Evolutionary conservation across 2,888 invertebrate species (phyloP), one percentile per base, ranked within the genome.

Genomic region (Sphaeridia pumilis): DNA sequence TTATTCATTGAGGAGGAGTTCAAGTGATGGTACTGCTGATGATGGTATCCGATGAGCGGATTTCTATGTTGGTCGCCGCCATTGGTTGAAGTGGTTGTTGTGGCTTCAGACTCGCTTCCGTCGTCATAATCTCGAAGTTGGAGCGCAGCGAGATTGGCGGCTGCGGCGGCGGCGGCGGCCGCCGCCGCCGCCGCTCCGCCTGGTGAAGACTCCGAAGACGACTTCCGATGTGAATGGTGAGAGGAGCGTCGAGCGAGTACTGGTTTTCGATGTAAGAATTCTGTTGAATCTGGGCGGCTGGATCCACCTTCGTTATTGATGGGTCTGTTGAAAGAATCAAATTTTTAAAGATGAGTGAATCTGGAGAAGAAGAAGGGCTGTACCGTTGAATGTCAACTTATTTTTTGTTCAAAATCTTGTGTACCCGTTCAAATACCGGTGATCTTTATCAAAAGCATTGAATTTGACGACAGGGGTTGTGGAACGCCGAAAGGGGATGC

Each of bases 391-490:
- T n/a, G n/a, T n/a, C n/a, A n/a, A n/a, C 57, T 44, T 20, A 61
- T 44, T 41, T 61, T 61, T 44, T 56, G 54, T 24, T 58, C 56
- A 50, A 61, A 61, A 25, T 59, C 55, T 38, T 47, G 51, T n/a
- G n/a, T n/a, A n/a, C n/a, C n/a, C n/a, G n/a, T n/a, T n/a, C n/a
- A n/a, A n/a, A n/a, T n/a, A n/a, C n/a, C n/a, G n/a, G 48, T 61
- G 59, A 12, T 52, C 50, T 36, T 59, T 59, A 52, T 56, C 55
- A 52, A 61, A 56, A 44, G 57, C 55, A 57, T 58, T 55, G 49
- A 61, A 61, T 35, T 59, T 49, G 25, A 58, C 54, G 35, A 61
- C 61, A 36, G 61, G 61, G 21, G 61, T 61, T 20, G 54, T 61
- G 5, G 49, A 49, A n/a, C 54, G 48, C 28, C 47, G 43, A 25